These are phyloP conservation scores for Ophion obscuratus DNA, from an alignment of 2,888 invertebrate species.

Conservation along the genomic window DNA sequence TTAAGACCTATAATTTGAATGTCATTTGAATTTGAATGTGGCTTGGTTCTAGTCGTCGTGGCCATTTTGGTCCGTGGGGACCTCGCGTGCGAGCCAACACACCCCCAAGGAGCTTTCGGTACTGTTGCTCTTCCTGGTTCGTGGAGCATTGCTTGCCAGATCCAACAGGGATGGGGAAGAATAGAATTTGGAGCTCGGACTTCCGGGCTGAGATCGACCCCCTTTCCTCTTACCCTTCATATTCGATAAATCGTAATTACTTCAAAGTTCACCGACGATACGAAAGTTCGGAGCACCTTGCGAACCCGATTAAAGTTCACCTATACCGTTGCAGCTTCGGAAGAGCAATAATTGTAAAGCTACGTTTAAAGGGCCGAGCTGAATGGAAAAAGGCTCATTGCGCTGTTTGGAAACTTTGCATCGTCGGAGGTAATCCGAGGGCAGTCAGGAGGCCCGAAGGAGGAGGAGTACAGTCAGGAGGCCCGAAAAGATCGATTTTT, in stretches of 20 bases:
- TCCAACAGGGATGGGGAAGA: not conserved
- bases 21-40: constrained; percentile 71
- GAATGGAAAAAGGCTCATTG: not conserved
- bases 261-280: constrained; percentile 30
- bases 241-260: constrained; percentile 48
- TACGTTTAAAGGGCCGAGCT: not conserved
- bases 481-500: no score
- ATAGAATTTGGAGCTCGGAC: constrained; percentile 30
- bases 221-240: not conserved
- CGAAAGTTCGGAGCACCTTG: no score
- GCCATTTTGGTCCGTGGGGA: constrained; percentile 1
- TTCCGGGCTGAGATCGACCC: not conserved
- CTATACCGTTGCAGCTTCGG: constrained; percentile 11
- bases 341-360: constrained; percentile 15
- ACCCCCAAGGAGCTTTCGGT: not conserved
- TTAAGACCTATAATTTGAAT: constrained; percentile 70
- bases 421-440: not conserved
- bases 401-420: not conserved
- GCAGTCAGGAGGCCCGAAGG: no score
- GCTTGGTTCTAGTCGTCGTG: constrained; percentile 16
- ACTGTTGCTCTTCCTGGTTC: constrained; percentile 31
- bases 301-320: constrained; percentile 21
- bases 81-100: constrained; percentile 14
- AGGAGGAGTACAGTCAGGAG: no score
- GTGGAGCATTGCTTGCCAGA: not conserved